Percentiles rank a stretch among this genome's conserved stretches.
These are phyloP conservation scores for Drosophila willistoni DNA, from an alignment of 1,140 invertebrate species.

Conservation along the genomic window DNA sequence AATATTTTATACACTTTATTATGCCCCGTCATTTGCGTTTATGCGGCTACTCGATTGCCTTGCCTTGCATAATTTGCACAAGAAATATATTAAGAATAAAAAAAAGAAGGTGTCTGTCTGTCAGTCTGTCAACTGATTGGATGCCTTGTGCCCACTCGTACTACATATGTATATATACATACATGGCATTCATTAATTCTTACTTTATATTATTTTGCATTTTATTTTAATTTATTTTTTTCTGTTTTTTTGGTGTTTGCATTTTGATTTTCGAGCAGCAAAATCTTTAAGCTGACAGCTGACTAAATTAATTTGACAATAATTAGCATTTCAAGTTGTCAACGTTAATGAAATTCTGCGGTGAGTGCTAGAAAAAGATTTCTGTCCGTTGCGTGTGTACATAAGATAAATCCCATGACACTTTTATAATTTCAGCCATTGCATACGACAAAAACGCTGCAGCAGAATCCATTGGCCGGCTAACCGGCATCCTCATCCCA, in stretches of 20 bases:
- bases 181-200: constrained; percentile 75
- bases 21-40: constrained; percentile 31
- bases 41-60: background rate
- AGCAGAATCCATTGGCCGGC: constrained; percentile 3
- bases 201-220: constrained; percentile 35
- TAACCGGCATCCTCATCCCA: constrained; percentile 3
- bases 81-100: background rate
- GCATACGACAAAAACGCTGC: constrained; percentile 41
- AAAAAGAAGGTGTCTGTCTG: constrained; percentile 67
- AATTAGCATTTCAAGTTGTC: constrained; percentile 83
- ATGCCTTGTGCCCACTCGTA: constrained; percentile 51
- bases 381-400: constrained; percentile 9
- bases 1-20: constrained; percentile 54
- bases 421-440: constrained; percentile 59
- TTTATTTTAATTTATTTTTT: constrained; percentile 55
- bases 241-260: constrained; percentile 44
- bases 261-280: constrained; percentile 20
- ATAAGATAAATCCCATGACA: constrained; percentile 68
- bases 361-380: constrained; percentile 11
- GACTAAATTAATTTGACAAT: constrained; percentile 83
- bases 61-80: constrained; percentile 6
- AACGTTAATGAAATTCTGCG: constrained; percentile 76
- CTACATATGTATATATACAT: background rate
- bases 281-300: constrained; percentile 82
- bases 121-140: constrained; percentile 70